Base-by-base conservation (phyloP, 2,113 vertebrate species). In the Embiotoca jacksoni region DNA sequence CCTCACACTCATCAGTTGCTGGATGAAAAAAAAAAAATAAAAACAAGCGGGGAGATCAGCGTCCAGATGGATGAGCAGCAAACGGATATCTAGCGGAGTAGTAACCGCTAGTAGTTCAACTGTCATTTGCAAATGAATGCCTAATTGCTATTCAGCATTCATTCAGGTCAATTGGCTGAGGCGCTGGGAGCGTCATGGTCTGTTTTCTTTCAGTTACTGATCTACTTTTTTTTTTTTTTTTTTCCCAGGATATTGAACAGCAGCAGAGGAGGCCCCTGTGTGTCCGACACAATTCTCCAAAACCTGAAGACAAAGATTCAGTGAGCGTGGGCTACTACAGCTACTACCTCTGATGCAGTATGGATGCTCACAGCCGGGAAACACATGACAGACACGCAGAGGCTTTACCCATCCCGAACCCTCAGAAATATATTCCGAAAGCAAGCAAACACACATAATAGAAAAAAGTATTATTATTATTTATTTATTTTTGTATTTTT, bases 1-100 rank as follows among this genome's bases (percentile, higher is more conserved):
- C 94, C 82, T 97, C 96, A 63, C 98, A 99, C 86, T 96, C 95
- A 83, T 96, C 94, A 61, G 90, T 93, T 6, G 93, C 88, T 83
- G 91, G 90, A 94, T 83, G 31, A 6, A 64, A 16, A 2, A 36
- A 36, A 3, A 10, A 5, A 46, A 14, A 56, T 4, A 14, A 9
- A 8, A 84, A 53, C 1, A 57, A 63, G 35, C 15, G 9, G 33
- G 58, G 46, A 52, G 61, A 73, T 64, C 11, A 80, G 47, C 5
- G 39, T 62, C 74, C 85, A 82, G 81, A 82, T 72, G 85, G 82
- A 81, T 77, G 67, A 79, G 54, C 64, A 77, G 70, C 70, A 76
- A 61, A 36, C 47, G 7, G 35, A 61, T 16, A 36, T 3, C 1
- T 3, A 41, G 67, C 4, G 15, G 39, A 73, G 54, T 23, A 79